Evolutionary conservation across 2,797 vertebrate genomes (phyloP).

Genomic region (Brotula barbata): DNA sequence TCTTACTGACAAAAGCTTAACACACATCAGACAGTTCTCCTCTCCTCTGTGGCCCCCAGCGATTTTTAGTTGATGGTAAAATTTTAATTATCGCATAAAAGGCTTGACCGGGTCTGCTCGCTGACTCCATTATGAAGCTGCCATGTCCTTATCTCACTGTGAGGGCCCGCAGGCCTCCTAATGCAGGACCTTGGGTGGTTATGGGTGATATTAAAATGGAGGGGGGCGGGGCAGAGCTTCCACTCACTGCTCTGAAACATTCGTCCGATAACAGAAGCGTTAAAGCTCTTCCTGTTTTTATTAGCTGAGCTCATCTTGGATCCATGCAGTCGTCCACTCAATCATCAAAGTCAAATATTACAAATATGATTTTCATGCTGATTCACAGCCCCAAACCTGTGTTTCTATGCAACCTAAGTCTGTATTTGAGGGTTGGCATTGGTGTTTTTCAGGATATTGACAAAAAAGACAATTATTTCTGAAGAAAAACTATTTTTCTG

Average conservation of each 20-base stretch:
- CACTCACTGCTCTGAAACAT: slow-evolving; percentile 12
- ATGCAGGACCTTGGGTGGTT: slow-evolving; percentile 39
- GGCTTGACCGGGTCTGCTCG: slow-evolving; percentile 34
- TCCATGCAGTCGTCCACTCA: background rate
- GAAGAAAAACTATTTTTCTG: too few species aligned
- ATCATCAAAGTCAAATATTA: too few species aligned
- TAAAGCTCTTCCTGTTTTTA: slow-evolving; percentile 15
- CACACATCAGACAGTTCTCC: slow-evolving; percentile 34
- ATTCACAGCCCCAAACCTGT: too few species aligned
- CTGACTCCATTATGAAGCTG: slow-evolving; percentile 37
- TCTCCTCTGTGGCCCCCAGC: slow-evolving; percentile 36
- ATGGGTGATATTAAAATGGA: slow-evolving; percentile 25
- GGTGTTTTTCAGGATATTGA: too few species aligned
- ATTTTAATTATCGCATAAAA: slow-evolving; percentile 65
- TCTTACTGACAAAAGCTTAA: slow-evolving; percentile 37
- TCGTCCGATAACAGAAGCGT: background rate
- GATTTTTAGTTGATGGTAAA: slow-evolving; percentile 48
- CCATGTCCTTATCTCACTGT: slow-evolving; percentile 44
- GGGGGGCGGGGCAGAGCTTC: too few species aligned
- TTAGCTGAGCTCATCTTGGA: background rate
- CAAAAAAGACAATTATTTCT: too few species aligned
- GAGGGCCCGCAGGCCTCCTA: slow-evolving; percentile 18
- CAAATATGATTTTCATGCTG: too few species aligned
- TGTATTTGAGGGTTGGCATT: too few species aligned
- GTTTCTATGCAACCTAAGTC: too few species aligned